These are phyloP conservation scores for Anthophora plumipes DNA, from an alignment of 2,888 invertebrate genomes.

Conservation along the genomic window DNA sequence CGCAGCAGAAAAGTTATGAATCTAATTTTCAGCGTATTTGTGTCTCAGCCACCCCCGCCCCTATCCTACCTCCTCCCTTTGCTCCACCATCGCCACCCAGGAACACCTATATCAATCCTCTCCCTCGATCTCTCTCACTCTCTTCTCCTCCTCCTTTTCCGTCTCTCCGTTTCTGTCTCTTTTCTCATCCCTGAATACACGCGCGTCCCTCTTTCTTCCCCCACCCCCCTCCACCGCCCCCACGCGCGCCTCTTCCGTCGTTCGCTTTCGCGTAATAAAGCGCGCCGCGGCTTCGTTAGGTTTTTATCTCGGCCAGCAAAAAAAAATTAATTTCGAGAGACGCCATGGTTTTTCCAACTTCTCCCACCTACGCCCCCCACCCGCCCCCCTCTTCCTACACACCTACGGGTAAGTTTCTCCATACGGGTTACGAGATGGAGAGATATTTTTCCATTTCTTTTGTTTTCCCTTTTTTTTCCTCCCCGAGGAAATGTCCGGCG, in stretches of 20 bases:
- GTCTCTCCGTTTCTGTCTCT: conserved; percentile 43
- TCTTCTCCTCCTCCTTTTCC: conserved; percentile 38
- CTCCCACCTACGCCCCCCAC: neutral
- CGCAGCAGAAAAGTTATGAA: conserved; percentile 83
- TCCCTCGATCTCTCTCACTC: conserved; percentile 47
- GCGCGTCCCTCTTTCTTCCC: conserved; percentile 12
- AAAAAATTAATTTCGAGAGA: conserved; percentile 80
- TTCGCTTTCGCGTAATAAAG: conserved; percentile 76
- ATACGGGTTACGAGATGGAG: conserved; percentile 28
- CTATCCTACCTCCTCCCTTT: conserved; percentile 45
- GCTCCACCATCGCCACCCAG: conserved; percentile 61
- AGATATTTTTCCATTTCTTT: conserved; percentile 7
- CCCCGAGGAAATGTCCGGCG: neutral
- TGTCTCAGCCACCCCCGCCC: conserved; percentile 73
- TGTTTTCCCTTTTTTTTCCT: neutral
- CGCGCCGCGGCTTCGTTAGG: conserved; percentile 80
- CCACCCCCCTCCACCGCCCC: conserved; percentile 28
- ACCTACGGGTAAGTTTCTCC: conserved; percentile 19
- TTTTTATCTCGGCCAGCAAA: conserved; percentile 77
- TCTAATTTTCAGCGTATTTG: conserved; percentile 83
- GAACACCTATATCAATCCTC: conserved; percentile 65
- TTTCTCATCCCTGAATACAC: conserved; percentile 32
- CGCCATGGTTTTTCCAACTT: conserved; percentile 63
- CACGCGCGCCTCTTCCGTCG: conserved; percentile 63
- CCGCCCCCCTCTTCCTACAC: neutral